Conservation (phyloP, 1,140 invertebrate species). For the Drosophila yakuba region DNA sequence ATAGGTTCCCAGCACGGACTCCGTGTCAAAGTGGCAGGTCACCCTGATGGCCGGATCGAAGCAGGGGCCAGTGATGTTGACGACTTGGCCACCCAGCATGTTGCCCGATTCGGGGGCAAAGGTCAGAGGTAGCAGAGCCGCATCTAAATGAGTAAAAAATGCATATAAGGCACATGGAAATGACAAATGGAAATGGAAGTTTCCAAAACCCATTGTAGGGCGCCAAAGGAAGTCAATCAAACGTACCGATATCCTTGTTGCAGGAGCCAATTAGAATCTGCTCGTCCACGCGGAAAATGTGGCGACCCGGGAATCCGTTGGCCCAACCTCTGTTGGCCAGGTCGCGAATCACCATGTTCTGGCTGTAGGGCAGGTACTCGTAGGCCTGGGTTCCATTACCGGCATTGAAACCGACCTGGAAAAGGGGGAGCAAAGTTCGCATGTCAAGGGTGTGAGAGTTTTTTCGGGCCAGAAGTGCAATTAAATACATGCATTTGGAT, state of each 20-base stretch:
- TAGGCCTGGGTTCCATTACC: constrained; percentile 96
- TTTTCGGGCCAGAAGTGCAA: constrained; percentile 1
- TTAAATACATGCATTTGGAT: constrained; percentile 27
- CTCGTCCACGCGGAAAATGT: constrained; percentile 97
- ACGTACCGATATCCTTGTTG: constrained; percentile 93
- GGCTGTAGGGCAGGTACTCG: constrained; percentile 96
- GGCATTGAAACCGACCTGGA: constrained; percentile 96
- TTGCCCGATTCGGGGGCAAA: constrained; percentile 97
- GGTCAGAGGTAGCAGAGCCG: constrained; percentile 91
- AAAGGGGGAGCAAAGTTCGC: constrained; percentile 14
- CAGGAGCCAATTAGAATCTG: constrained; percentile 96
- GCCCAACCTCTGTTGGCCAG: constrained; percentile 93
- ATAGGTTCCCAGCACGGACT: constrained; percentile 90
- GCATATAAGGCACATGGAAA: neutral
- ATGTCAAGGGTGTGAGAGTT: neutral
- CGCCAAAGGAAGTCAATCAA: constrained; percentile 7
- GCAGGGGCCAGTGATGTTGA: constrained; percentile 98
- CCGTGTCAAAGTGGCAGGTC: constrained; percentile 92
- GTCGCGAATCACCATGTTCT: constrained; percentile 92
- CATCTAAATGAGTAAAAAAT: constrained; percentile 86
- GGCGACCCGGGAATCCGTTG: constrained; percentile 94
- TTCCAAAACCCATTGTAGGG: constrained; percentile 25
- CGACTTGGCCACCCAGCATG: constrained; percentile 93
- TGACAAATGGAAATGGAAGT: neutral
- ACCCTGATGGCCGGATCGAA: constrained; percentile 90